A percentile compares a stretch with the other conserved stretches of the same genome.
phyloP scores from a whole-genome alignment of 2,888 invertebrate genomes.

The Scrobipalpa costella region DNA sequence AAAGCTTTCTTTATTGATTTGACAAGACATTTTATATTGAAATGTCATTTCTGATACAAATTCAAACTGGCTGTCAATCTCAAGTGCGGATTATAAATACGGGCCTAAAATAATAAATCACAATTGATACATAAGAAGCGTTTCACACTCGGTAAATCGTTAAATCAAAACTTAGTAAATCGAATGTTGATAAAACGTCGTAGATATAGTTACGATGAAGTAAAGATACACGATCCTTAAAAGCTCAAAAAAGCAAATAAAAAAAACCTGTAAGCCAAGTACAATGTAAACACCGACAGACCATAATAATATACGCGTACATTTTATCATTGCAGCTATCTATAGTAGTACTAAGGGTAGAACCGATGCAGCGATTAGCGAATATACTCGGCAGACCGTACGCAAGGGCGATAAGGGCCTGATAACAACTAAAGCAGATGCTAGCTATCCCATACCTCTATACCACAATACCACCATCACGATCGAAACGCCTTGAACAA shows the following conservation, averaged over 20 bases:
- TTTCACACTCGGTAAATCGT: too few relatives aligned
- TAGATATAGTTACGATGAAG: too few relatives aligned
- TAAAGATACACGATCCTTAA: too few relatives aligned
- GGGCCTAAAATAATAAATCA: too few relatives aligned
- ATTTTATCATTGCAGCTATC: slow-evolving; percentile 14
- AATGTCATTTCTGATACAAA: too few relatives aligned
- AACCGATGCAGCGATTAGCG: slow-evolving; percentile 57
- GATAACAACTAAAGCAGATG: slow-evolving; percentile 54
- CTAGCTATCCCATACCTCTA: slow-evolving; percentile 30
- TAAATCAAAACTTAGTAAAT: too few relatives aligned
- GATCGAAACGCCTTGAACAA: slow-evolving; percentile 41
- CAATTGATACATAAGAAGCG: too few relatives aligned
- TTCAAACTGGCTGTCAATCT: too few relatives aligned
- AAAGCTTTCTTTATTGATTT: too few relatives aligned
- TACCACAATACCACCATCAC: slow-evolving; percentile 37
- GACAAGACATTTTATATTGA: too few relatives aligned
- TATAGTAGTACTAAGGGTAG: slow-evolving; percentile 22
- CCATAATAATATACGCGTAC: slow-evolving; percentile 5
- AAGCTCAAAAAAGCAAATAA: background rate
- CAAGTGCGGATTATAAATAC: too few relatives aligned
- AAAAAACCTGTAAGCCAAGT: background rate
- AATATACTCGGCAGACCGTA: slow-evolving; percentile 62
- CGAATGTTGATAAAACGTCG: too few relatives aligned
- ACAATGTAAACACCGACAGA: slow-evolving; percentile 4
- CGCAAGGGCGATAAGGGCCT: slow-evolving; percentile 43